A percentile compares a stretch with the other conserved stretches of the same genome.
Conservation (phyloP, 2,113 vertebrate species). For the Rhegmatorhina hoffmannsi region DNA sequence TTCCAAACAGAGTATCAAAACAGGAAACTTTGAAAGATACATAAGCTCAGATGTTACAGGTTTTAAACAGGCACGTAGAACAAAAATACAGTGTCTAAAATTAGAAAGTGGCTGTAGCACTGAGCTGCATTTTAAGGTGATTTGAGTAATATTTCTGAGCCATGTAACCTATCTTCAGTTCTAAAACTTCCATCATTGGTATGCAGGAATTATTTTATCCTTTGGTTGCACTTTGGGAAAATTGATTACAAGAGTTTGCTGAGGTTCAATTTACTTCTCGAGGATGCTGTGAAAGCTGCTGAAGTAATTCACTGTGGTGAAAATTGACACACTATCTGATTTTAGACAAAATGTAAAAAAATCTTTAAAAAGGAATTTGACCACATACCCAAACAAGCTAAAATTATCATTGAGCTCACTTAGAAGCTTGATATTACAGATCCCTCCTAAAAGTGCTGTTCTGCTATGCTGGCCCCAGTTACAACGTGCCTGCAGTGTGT, state of each 20-base stretch:
- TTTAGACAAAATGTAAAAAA: background rate
- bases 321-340: background rate
- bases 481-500: background rate
- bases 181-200: background rate
- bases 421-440: background rate
- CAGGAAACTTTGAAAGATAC: background rate
- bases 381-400: background rate
- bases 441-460: background rate
- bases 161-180: background rate
- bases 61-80: background rate
- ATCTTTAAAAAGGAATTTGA: background rate
- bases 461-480: background rate
- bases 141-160: background rate
- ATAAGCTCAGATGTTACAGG: background rate
- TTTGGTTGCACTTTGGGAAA: background rate
- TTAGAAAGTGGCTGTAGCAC: background rate
- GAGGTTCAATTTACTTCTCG: background rate
- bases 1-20: background rate
- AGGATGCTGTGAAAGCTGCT: background rate
- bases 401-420: background rate
- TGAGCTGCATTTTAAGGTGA: background rate
- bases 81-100: background rate
- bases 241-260: background rate
- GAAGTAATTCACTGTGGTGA: background rate
- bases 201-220: background rate